Percentiles rank a stretch among this genome's conserved stretches.
phyloP scores from a whole-genome alignment of 1,140 invertebrate species.

The Bombus superbus region DNA sequence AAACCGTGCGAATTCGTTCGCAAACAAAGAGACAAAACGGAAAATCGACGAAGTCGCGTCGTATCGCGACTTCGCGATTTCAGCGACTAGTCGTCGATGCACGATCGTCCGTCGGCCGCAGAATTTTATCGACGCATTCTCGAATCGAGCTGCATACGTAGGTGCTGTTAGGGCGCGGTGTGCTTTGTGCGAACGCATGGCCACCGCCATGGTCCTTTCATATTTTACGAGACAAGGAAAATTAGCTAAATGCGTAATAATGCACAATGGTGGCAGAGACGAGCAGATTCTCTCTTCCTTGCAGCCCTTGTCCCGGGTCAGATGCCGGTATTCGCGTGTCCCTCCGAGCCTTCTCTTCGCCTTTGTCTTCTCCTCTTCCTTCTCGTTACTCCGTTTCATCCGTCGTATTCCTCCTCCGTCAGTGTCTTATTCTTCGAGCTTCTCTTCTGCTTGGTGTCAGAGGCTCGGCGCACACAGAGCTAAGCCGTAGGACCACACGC shows the following conservation, averaged over 20 bases:
- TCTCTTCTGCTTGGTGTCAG: constrained; percentile 16
- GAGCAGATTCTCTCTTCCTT: neutral
- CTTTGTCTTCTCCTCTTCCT: neutral
- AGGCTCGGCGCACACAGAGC: neutral
- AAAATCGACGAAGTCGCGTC: neutral
- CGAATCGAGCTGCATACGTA: constrained; percentile 53
- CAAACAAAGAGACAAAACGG: neutral
- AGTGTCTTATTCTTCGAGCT: constrained; percentile 30
- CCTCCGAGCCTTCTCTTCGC: constrained; percentile 16
- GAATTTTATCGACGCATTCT: constrained; percentile 20
- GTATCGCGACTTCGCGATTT: neutral
- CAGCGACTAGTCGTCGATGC: neutral
- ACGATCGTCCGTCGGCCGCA: too few relatives aligned
- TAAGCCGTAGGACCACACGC: constrained; percentile 58
- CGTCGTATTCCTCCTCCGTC: constrained; percentile 23
- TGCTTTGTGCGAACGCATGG: constrained; percentile 49
- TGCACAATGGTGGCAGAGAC: constrained; percentile 65
- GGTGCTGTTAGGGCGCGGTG: constrained; percentile 49
- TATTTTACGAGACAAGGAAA: constrained; percentile 79
- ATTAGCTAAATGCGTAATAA: constrained; percentile 81
- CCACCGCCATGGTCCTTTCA: constrained; percentile 59
- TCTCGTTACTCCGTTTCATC: constrained; percentile 6
- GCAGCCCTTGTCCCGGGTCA: constrained; percentile 13
- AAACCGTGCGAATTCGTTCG: too few relatives aligned
- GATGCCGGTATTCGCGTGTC: constrained; percentile 49